phyloP scores from a whole-genome alignment of 2,113 vertebrate genomes.

The Gracilinanus agilis region DNA sequence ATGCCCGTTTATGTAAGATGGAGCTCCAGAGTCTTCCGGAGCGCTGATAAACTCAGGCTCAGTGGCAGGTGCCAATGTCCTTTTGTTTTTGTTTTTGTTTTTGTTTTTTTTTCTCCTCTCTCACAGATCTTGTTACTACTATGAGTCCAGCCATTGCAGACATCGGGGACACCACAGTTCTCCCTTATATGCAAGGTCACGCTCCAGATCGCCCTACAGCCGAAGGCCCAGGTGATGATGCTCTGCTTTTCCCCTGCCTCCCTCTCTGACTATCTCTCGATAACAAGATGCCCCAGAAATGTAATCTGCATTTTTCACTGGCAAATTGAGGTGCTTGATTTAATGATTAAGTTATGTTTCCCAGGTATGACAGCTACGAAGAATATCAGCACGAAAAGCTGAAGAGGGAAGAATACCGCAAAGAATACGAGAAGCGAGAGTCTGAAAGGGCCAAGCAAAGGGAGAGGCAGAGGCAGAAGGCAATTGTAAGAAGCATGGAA shows the following conservation, averaged over 20 bases:
- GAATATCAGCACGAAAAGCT: conserved; percentile 97
- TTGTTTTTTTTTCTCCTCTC: conserved; percentile 61
- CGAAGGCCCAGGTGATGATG: conserved; percentile 93
- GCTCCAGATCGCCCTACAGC: conserved; percentile 90
- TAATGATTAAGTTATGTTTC: conserved; percentile 84
- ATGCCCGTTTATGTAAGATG: conserved; percentile 8
- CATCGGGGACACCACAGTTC: conserved; percentile 90
- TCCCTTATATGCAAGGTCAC: conserved; percentile 87
- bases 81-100: conserved; percentile 9
- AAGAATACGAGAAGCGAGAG: conserved; percentile 95
- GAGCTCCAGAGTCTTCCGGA: neutral
- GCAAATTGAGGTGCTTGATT: conserved; percentile 72
- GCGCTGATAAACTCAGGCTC: neutral
- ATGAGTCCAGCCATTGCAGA: conserved; percentile 90
- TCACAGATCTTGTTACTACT: conserved; percentile 92
- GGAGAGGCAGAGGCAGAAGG: conserved; percentile 94
- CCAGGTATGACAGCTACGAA: conserved; percentile 98
- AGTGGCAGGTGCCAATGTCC: conserved; percentile 64
- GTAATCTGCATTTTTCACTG: conserved; percentile 55
- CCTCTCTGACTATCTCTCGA: conserved; percentile 37
- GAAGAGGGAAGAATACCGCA: conserved; percentile 95
- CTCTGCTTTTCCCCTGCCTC: neutral
- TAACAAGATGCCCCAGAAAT: conserved; percentile 46
- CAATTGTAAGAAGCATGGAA: conserved; percentile 91
- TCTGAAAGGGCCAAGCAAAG: conserved; percentile 95